Evolutionary conservation across 1,140 invertebrate genomes (phyloP).

Genomic region (Limonius californicus): DNA sequence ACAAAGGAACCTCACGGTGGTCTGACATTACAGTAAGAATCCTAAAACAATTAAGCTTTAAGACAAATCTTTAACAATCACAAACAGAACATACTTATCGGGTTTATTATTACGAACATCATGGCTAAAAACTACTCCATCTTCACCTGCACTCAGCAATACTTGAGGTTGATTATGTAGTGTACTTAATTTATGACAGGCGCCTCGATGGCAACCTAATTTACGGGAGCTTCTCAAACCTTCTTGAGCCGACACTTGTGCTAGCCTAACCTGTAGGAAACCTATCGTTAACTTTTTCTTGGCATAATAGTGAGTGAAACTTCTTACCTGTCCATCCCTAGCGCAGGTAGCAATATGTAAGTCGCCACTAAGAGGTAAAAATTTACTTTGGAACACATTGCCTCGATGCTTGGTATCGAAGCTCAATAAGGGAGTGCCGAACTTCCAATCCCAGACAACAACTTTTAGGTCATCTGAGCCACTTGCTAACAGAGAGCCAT

Average conservation of each 20-base stretch:
- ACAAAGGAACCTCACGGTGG: slow-evolving; percentile 65
- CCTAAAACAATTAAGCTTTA: slow-evolving; percentile 48
- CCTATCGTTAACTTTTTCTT: background rate
- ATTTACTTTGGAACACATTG: slow-evolving; percentile 87
- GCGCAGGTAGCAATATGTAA: slow-evolving; percentile 82
- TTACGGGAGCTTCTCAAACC: slow-evolving; percentile 55
- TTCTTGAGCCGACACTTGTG: slow-evolving; percentile 48
- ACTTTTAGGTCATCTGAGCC: slow-evolving; percentile 86
- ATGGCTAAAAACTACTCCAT: slow-evolving; percentile 74
- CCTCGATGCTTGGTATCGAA: slow-evolving; percentile 76
- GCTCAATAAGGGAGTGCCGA: slow-evolving; percentile 58
- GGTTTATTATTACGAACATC: slow-evolving; percentile 72
- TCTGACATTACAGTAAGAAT: slow-evolving; percentile 62
- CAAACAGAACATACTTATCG: slow-evolving; percentile 52
- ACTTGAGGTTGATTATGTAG: slow-evolving; percentile 70
- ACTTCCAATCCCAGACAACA: slow-evolving; percentile 88
- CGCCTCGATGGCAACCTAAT: slow-evolving; percentile 66
- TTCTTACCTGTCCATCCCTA: slow-evolving; percentile 78
- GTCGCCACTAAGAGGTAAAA: slow-evolving; percentile 63
- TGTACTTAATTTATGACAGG: slow-evolving; percentile 77
- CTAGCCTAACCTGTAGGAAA: slow-evolving; percentile 46
- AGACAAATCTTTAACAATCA: background rate
- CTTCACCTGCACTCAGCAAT: slow-evolving; percentile 84
- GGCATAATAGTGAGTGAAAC: no score
- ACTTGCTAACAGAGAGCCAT: slow-evolving; percentile 71